phyloP scores from a whole-genome alignment of 2,888 invertebrate species.

The Sclerodermus sp. region DNA sequence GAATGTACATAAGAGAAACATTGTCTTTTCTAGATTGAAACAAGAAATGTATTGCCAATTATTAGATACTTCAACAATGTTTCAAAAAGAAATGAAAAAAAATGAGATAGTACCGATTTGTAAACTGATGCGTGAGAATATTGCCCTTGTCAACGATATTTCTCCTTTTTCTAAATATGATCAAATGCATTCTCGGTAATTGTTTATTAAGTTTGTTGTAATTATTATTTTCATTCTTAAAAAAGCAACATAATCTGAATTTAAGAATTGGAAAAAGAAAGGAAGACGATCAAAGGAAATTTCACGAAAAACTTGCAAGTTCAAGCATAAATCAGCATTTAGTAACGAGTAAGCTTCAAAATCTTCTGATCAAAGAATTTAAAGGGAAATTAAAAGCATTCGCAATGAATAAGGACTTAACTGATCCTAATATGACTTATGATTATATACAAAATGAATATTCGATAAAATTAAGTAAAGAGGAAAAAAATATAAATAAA shows the following conservation, averaged over 20 bases:
- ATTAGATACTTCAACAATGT: slow-evolving; percentile 31
- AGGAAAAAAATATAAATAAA: no score
- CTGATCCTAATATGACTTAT: no score
- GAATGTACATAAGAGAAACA: background rate
- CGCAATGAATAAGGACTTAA: no score
- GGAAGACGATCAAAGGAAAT: no score
- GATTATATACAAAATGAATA: no score
- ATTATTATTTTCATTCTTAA: background rate
- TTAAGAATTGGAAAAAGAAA: background rate
- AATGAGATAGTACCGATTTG: slow-evolving; percentile 29
- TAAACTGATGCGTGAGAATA: slow-evolving; percentile 43
- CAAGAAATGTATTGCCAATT: slow-evolving; percentile 40
- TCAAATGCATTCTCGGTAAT: slow-evolving; percentile 23
- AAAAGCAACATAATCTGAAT: background rate
- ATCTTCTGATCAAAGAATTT: no score
- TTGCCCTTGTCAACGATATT: slow-evolving; percentile 39
- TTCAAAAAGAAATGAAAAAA: slow-evolving; percentile 34
- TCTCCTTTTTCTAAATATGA: slow-evolving; percentile 16
- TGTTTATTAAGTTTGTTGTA: background rate
- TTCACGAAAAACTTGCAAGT: no score
- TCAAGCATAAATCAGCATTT: no score
- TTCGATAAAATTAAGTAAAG: no score
- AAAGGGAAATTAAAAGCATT: no score
- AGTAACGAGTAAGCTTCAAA: no score
- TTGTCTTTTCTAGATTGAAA: slow-evolving; percentile 33